Base-by-base conservation (phyloP, 2,888 invertebrate genomes). In the Pegoplata infirma region DNA sequence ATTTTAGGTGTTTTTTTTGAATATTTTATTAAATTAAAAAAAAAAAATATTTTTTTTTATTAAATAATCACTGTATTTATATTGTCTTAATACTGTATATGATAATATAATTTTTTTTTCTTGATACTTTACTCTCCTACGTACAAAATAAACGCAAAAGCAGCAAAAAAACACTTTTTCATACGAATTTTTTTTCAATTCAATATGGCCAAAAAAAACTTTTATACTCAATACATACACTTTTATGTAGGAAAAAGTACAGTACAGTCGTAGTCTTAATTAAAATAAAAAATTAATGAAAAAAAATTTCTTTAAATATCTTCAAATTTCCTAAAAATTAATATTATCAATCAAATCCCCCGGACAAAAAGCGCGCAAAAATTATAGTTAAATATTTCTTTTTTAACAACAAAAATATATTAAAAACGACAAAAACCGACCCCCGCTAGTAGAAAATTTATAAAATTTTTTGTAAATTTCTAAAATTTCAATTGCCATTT, bases 391-490 rank as follows among this genome's bases (percentile, higher is more conserved):
- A 1, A 74, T 71, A 25, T 80, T 66, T 76, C 46, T 69, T 77
- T 16, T 3, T 16, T 16, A 14, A 36, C n/a, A 12, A n/a, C 36
- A n/a, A 40, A 40, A 40, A 40, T 40, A 5, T 40, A 32, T 10
- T 5, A 46, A 46, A 47, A n/a, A n/a, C 25, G 23, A 55, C 55
- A 32, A 51, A 36, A 10, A 8, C 21, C 40, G 21, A 17, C 81
- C 82, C 82, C 82, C 82, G 82, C 82, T 81, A 81, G 83, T 82
- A 82, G 82, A 81, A 80, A n/a, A n/a, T n/a, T n/a, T n/a, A n/a
- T n/a, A n/a, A n/a, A n/a, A 81, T 82, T 82, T 82, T 83, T 78
- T 81, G 68, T 68, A 73, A 56, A 49, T 49, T 51, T 77, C 64
- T 4, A 10, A 47, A 25, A 49, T 44, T 71, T 77, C 55, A 40